Percentiles rank a stretch among this genome's conserved stretches.
phyloP scores from a whole-genome alignment of 1,140 invertebrate species.

The Thrips palmi region DNA sequence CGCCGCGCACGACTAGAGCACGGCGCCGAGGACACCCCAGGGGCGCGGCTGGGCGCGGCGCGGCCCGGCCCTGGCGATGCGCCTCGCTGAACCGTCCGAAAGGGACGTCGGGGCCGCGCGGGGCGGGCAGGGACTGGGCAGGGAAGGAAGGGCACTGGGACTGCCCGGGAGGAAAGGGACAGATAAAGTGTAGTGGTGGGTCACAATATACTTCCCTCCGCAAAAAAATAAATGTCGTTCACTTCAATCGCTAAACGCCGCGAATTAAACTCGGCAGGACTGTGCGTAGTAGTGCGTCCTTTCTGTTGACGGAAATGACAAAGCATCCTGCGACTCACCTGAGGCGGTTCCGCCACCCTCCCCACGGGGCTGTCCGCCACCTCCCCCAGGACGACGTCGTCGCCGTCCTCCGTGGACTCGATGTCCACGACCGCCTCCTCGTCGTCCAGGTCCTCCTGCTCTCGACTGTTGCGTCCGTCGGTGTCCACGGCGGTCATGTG shows the following conservation, averaged over 20 bases:
- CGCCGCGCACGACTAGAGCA: constrained; percentile 1
- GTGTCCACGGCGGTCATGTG: constrained; percentile 18
- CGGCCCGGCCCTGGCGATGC: too few species aligned
- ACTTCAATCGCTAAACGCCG: constrained; percentile 8
- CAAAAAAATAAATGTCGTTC: too few species aligned
- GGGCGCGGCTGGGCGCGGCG: too few species aligned
- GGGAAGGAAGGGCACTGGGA: too few species aligned
- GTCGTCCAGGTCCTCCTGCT: constrained; percentile 10
- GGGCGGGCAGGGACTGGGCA: too few species aligned
- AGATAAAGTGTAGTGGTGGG: too few species aligned
- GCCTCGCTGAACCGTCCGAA: too few species aligned
- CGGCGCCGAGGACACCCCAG: too few species aligned
- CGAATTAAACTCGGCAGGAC: not conserved
- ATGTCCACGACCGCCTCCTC: constrained; percentile 18
- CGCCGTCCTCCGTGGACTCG: constrained; percentile 17
- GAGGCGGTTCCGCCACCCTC: constrained; percentile 5
- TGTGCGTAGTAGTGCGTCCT: not conserved
- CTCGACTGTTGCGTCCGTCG: constrained; percentile 11
- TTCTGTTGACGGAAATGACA: constrained; percentile 3
- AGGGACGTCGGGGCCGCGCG: too few species aligned
- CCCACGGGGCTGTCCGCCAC: not conserved
- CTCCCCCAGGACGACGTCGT: not conserved
- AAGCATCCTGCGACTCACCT: constrained; percentile 3
- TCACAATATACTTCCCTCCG: too few species aligned
- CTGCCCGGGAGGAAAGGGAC: too few species aligned